These are phyloP conservation scores for Agonopterix alstromeriana DNA, from an alignment of 2,888 invertebrate species.

Conservation along the genomic window DNA sequence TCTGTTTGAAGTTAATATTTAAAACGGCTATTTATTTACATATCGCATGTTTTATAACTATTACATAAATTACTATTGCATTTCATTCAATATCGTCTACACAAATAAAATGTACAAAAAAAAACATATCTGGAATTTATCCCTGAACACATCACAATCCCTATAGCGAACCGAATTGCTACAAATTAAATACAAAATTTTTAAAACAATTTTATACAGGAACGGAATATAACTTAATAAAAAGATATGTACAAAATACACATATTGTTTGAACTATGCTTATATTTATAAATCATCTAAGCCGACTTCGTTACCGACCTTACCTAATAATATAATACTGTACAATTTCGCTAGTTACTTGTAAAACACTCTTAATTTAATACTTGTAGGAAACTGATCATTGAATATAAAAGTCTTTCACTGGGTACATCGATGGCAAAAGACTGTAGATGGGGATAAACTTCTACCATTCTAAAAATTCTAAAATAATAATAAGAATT, in stretches of 20 bases:
- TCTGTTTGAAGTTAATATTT: constrained; percentile 30
- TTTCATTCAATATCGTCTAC: constrained; percentile 66
- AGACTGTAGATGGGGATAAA: too few species aligned
- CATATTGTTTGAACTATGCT: constrained; percentile 63
- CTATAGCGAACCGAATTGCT: constrained; percentile 49
- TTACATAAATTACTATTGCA: constrained; percentile 76
- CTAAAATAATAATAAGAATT: too few species aligned
- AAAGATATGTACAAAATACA: constrained; percentile 73
- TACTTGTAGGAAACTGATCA: constrained; percentile 63
- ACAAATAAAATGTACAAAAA: constrained; percentile 67
- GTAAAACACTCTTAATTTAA: constrained; percentile 66
- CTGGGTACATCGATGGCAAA: constrained; percentile 20
- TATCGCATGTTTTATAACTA: constrained; percentile 55
- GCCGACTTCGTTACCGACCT: constrained; percentile 53
- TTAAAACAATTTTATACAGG: constrained; percentile 63
- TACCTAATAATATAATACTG: constrained; percentile 71
- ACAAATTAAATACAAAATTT: constrained; percentile 32
- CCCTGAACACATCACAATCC: constrained; percentile 72
- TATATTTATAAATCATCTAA: constrained; percentile 56
- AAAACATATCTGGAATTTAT: constrained; percentile 34
- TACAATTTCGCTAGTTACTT: constrained; percentile 70
- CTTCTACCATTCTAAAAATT: too few species aligned
- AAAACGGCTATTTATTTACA: constrained; percentile 66
- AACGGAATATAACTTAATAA: constrained; percentile 68
- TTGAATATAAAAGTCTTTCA: constrained; percentile 57